Base-by-base conservation (phyloP, 1,140 invertebrate genomes). In the Pseudomyrmex gracilis region DNA sequence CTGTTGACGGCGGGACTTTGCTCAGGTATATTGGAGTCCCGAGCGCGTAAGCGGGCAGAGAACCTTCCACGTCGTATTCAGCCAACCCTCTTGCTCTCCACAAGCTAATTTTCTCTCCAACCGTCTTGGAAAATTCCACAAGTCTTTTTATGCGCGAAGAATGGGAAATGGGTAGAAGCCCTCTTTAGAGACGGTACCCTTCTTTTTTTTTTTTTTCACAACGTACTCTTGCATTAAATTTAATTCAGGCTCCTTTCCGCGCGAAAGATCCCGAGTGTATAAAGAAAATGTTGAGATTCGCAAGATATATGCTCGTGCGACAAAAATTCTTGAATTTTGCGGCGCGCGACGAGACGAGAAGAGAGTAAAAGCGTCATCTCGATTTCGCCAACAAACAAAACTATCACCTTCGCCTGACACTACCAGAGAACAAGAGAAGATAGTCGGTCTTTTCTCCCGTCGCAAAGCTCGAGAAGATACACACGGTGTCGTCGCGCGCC, bases 101-200 rank as follows among this genome's bases (percentile, higher is more conserved):
- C 34, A 9, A 34, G 22, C 34, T 77, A 67, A 87, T 66, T 77
- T 87, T 73, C 61, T 20, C 43, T 60, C 34, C 12, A 49, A 74
- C 49, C 63, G 55, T 73, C 58, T 67, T 57, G 67, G 22, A 87
- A 87, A 87, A 87, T 87, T 87, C 82, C 61, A 84, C 13, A 17
- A 9, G 10, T 17, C 73, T 63, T 87, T 34, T 84, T 70, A 74
- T 70, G 49, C n/a, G 2, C 9, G n/a, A 51, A 55, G 53, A 17
- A 34, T n/a, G 58, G 55, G 34, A 49, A 63, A 57, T 53, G 22
- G 22, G 55, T 17, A 58, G 63, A 24, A 3, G 63, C 2, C 64
- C 10, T 53, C 10, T 53, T 64, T 58, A 51, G 20, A 1, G 1
- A n/a, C 9, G 2, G 4, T 34, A 66, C 17, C 58, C 47, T 78